Percentiles rank a stretch among this genome's conserved stretches.
Evolutionary conservation across 2,113 vertebrate genomes (phyloP).

Genomic region (Spilogale gracilis): DNA sequence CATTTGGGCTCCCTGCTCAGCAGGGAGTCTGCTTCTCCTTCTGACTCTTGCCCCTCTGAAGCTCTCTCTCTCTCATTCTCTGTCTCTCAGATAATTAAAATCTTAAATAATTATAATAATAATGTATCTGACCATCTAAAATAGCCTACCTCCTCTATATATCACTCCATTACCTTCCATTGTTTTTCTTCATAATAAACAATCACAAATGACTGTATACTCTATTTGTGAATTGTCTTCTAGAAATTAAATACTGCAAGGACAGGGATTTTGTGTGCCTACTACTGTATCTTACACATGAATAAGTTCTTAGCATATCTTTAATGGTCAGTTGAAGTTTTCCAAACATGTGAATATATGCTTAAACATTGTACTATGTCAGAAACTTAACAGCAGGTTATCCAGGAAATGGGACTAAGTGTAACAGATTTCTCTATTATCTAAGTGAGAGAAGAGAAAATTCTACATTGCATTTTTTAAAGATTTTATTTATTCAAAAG

Average conservation of each 20-base stretch:
- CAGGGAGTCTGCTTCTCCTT: too few species aligned
- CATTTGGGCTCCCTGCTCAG: too few species aligned
- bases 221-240: not conserved
- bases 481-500: too few species aligned
- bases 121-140: not conserved
- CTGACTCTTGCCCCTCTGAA: too few species aligned
- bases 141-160: not conserved
- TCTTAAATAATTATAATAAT: too few species aligned
- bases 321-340: not conserved
- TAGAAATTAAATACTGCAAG: not conserved
- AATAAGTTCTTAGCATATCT: not conserved
- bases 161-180: not conserved
- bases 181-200: not conserved
- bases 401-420: not conserved
- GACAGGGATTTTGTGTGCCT: constrained; percentile 19
- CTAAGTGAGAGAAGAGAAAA: not conserved
- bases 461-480: not conserved
- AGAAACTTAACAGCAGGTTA: not conserved
- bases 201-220: not conserved
- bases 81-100: too few species aligned
- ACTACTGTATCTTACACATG: not conserved
- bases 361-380: not conserved
- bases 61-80: too few species aligned
- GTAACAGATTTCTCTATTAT: not conserved
- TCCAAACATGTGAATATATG: not conserved